A percentile compares a stretch with the other conserved stretches of the same genome.
phyloP scores from a whole-genome alignment of 2,888 invertebrate species.

The Scaptomyza flava region DNA sequence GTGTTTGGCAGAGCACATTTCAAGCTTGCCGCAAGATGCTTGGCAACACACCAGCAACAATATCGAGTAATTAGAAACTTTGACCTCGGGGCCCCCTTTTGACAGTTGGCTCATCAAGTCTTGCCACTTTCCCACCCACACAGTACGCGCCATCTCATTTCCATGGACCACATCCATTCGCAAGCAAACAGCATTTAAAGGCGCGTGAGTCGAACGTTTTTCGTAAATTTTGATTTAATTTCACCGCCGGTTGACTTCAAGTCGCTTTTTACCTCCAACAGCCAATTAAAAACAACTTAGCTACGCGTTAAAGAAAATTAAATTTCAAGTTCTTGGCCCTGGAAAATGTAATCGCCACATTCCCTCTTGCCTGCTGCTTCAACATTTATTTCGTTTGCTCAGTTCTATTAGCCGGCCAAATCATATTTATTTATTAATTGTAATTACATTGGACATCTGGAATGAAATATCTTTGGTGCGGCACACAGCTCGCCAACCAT shows the following conservation, averaged over 20 bases:
- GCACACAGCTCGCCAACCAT: constrained; percentile 2
- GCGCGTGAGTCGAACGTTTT: constrained; percentile 37
- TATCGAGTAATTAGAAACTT: constrained; percentile 59
- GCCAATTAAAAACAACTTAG: constrained; percentile 74
- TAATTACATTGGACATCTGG: constrained; percentile 68
- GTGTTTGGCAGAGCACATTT: neutral
- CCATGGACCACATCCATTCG: constrained; percentile 41
- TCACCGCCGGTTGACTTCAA: constrained; percentile 36
- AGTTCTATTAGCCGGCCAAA: constrained; percentile 53
- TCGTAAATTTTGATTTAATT: constrained; percentile 69
- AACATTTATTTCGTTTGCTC: constrained; percentile 17
- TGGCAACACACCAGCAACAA: constrained; percentile 28
- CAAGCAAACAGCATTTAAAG: constrained; percentile 13
- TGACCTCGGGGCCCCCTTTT: constrained; percentile 33
- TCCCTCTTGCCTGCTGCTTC: constrained; percentile 1
- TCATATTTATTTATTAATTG: constrained; percentile 78
- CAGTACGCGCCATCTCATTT: neutral
- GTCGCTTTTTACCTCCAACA: constrained; percentile 28
- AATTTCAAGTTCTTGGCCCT: constrained; percentile 51
- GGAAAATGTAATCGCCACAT: constrained; percentile 55
- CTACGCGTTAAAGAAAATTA: constrained; percentile 59
- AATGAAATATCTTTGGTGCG: constrained; percentile 12
- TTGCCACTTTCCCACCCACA: neutral
- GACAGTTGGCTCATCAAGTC: constrained; percentile 13
- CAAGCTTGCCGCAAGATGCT: constrained; percentile 11